Evolutionary conservation across 2,888 invertebrate species (phyloP), one percentile per base, ranked within the genome.

Genomic region (Phalera bucephala): DNA sequence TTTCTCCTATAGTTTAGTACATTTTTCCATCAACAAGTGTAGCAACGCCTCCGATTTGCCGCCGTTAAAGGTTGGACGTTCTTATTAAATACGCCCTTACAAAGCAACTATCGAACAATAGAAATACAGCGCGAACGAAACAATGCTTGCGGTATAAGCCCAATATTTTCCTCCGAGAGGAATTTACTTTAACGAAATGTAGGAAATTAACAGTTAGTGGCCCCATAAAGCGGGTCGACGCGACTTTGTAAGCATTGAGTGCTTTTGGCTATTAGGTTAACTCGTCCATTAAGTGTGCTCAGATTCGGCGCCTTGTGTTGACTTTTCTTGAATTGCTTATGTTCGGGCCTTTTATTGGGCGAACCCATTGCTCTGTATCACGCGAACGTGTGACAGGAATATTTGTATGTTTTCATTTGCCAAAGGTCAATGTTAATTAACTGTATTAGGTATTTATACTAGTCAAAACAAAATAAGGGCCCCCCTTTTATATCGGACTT

Each of bases 221-320:
- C 56, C 59, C 71, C 78, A 81, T 86, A 86, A 84, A 84, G 76
- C 70, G 79, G 19, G 72, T 76, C 79, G 73, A 64, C 69, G 79
- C 73, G 82, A 86, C 80, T 86, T 83, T 81, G 84, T 84, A 81
- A 80, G 86, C 88, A 86, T 86, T 84, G 86, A 88, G 86, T 85
- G 88, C 84, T 88, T 88, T 88, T 69, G 67, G 85, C 88, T 87
- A 86, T 88, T 86, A 88, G 75, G 80, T 83, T 85, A 86, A 84
- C 81, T 84, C 73, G 74, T 69, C 82, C 84, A 86, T 88, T 86
- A 82, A 81, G 69, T 76, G 71, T 64, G 72, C 72, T 74, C 55
- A 70, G 76, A 80, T 80, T 79, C 70, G 65, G 62, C 64, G 56
- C 64, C 72, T 74, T 68, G 69, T 79, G 77, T 75, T 77, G 75